Conservation (phyloP, 1,140 invertebrate species). For the Choristoneura fumiferana region DNA sequence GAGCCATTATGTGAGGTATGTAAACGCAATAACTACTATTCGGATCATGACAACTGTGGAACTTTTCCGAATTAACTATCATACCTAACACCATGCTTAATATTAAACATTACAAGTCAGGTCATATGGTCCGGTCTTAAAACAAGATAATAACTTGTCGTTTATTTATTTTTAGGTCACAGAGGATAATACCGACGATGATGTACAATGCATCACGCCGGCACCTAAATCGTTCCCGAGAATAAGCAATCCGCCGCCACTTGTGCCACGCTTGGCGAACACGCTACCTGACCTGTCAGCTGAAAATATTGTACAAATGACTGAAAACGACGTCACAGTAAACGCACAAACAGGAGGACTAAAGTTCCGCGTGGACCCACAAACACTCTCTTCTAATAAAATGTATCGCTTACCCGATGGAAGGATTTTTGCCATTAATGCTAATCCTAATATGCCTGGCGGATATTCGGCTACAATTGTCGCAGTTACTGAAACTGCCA, state of each 20-base stretch:
- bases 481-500: slow-evolving; percentile 49
- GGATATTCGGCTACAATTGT: slow-evolving; percentile 77
- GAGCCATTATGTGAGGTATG: slow-evolving; percentile 70
- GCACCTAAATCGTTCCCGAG: slow-evolving; percentile 39
- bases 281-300: slow-evolving; percentile 36
- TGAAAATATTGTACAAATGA: slow-evolving; percentile 74
- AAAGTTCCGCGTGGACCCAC: slow-evolving; percentile 74
- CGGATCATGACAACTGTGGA: too few relatives aligned
- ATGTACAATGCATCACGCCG: slow-evolving; percentile 72
- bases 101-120: too few relatives aligned
- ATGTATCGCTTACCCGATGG: slow-evolving; percentile 76
- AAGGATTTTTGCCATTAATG: slow-evolving; percentile 73
- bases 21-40: too few relatives aligned
- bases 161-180: slow-evolving; percentile 50
- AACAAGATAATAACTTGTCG: neutral
- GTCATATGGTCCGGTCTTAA: too few relatives aligned
- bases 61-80: too few relatives aligned
- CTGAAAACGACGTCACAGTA: slow-evolving; percentile 73
- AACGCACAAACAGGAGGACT: slow-evolving; percentile 68
- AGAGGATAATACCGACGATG: slow-evolving; percentile 66
- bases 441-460: slow-evolving; percentile 71
- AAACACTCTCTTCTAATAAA: slow-evolving; percentile 73
- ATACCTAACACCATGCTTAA: too few relatives aligned
- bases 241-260: slow-evolving; percentile 31
- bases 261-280: slow-evolving; percentile 25